Percentiles rank a stretch among this genome's conserved stretches.
These are phyloP conservation scores for Holothuria glaberrima DNA, from an alignment of 35 echinoderm and acorn worm genomes.

Conservation along the genomic window DNA sequence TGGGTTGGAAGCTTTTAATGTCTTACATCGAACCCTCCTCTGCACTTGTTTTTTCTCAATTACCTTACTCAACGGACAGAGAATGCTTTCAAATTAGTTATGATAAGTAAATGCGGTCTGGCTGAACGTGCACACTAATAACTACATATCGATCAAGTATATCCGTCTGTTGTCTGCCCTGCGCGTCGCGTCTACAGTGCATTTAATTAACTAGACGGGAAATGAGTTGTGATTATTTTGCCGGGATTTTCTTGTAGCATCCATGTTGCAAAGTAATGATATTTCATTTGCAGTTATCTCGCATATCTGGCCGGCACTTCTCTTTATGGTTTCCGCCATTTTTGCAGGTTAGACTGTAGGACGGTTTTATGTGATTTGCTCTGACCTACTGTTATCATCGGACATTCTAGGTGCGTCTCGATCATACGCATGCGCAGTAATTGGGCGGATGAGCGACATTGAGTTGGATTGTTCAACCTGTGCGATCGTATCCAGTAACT, in stretches of 20 bases:
- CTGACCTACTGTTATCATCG: background rate
- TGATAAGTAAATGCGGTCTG: slow-evolving; percentile 31
- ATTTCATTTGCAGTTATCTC: background rate
- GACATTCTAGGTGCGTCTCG: background rate
- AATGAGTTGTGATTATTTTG: background rate
- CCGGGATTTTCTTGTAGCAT: background rate
- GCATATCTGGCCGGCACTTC: background rate
- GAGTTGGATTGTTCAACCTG: slow-evolving; percentile 40
- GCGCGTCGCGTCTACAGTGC: background rate
- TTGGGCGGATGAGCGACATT: slow-evolving; percentile 17
- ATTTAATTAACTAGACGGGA: background rate
- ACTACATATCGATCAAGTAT: background rate
- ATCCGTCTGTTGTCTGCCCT: background rate
- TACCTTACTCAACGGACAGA: background rate
- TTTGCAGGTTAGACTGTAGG: background rate
- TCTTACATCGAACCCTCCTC: too few species aligned
- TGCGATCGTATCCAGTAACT: slow-evolving; percentile 37
- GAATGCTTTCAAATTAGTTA: slow-evolving; percentile 35
- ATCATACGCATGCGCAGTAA: background rate
- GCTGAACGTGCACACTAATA: background rate
- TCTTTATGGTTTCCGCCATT: background rate
- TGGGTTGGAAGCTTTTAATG: too few species aligned
- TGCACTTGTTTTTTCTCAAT: too few species aligned
- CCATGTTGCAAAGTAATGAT: background rate
- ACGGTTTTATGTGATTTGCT: background rate